phyloP scores from a whole-genome alignment of 2,113 vertebrate species.

The Myotis brandtii region DNA sequence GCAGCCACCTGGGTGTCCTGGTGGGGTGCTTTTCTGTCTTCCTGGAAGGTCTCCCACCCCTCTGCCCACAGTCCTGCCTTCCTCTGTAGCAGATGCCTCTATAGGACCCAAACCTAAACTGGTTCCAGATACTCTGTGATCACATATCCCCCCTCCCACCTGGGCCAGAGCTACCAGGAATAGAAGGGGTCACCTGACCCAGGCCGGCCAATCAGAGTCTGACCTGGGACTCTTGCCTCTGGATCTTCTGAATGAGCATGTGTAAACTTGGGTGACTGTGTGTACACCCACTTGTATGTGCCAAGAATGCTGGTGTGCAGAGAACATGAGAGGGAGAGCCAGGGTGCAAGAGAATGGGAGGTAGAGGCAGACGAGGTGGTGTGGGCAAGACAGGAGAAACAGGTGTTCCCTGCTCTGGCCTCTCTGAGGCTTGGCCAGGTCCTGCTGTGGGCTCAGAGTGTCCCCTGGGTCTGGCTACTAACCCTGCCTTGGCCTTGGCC shows the following conservation, averaged over 20 bases:
- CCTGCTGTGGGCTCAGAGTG: not conserved
- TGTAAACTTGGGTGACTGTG: no score
- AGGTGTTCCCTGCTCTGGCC: not conserved
- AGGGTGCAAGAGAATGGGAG: not conserved
- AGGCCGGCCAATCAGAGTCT: not conserved
- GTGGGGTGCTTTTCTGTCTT: not conserved
- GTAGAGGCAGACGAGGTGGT: fast-evolving
- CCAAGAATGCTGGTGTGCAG: not conserved
- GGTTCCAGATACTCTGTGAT: not conserved
- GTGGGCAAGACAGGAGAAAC: not conserved
- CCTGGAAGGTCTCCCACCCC: fast-evolving
- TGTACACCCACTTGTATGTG: fast-evolving
- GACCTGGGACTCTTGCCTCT: not conserved
- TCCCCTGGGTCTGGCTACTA: not conserved
- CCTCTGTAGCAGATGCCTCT: not conserved
- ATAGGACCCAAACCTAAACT: not conserved
- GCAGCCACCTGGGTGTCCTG: not conserved
- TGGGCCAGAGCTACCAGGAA: not conserved
- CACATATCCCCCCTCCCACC: not conserved
- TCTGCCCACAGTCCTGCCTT: not conserved
- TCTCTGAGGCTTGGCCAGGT: not conserved
- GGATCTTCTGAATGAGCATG: not conserved
- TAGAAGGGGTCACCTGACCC: not conserved
- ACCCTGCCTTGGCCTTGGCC: not conserved
- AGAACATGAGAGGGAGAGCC: not conserved